phyloP scores from a whole-genome alignment of 2,797 vertebrate species.

The Myotis pilosus region DNA sequence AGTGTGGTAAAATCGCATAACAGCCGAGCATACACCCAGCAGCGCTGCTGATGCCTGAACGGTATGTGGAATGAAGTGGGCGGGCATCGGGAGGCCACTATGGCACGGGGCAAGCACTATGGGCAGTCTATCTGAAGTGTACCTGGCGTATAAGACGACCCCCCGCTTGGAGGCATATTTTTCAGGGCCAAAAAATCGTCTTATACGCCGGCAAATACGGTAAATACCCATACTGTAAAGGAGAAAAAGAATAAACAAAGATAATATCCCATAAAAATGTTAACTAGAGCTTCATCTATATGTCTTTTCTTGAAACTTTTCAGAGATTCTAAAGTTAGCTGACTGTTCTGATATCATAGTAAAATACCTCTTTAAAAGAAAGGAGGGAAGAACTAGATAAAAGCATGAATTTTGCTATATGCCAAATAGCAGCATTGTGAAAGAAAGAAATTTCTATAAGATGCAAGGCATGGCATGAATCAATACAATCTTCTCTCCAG shows the following conservation, averaged over 20 bases:
- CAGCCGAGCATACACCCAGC: too few relatives aligned
- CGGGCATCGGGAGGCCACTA: too few relatives aligned
- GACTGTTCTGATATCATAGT: neutral
- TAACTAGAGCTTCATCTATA: neutral
- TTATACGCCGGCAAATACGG: too few relatives aligned
- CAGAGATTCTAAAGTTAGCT: neutral
- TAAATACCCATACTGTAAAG: neutral
- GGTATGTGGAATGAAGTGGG: too few relatives aligned
- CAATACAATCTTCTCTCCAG: neutral
- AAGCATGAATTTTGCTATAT: neutral
- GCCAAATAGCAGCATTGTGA: neutral
- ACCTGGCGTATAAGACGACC: too few relatives aligned
- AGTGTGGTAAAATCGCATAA: too few relatives aligned
- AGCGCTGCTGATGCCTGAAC: too few relatives aligned
- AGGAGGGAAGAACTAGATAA: neutral
- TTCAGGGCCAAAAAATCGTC: too few relatives aligned
- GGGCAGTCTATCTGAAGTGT: too few relatives aligned
- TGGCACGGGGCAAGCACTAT: too few relatives aligned
- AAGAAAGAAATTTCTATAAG: constrained; percentile 3
- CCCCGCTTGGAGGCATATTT: too few relatives aligned
- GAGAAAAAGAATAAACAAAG: neutral
- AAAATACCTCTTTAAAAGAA: neutral
- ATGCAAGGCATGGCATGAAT: neutral
- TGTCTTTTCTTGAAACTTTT: neutral
- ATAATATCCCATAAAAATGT: neutral